Conservation (phyloP, 2,797 vertebrate species). For the Astyanax mexicanus region DNA sequence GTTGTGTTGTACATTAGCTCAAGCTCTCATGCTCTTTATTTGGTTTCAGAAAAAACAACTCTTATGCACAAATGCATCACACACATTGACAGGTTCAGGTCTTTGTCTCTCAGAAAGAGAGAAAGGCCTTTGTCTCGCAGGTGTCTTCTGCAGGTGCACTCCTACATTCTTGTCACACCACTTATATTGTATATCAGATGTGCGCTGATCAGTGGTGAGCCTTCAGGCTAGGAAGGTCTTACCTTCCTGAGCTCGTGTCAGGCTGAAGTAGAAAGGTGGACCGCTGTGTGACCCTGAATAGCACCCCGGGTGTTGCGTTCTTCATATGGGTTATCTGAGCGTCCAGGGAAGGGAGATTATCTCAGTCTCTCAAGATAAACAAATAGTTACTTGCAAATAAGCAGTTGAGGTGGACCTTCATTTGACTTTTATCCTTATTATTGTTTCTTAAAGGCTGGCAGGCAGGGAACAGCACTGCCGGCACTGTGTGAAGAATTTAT, state of each 20-base stretch:
- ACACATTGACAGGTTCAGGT: too few relatives aligned
- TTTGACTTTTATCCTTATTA: background rate
- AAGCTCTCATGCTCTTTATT: too few relatives aligned
- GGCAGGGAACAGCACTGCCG: background rate
- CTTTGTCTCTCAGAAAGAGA: too few relatives aligned
- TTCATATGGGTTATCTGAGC: conserved; percentile 18
- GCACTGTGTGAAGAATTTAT: too few relatives aligned
- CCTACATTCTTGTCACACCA: too few relatives aligned
- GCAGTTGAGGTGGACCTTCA: conserved; percentile 5
- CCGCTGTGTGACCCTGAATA: background rate
- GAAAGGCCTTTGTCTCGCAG: too few relatives aligned
- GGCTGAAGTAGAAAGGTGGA: conserved; percentile 22
- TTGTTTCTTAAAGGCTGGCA: conserved; percentile 2
- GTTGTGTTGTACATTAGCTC: too few relatives aligned
- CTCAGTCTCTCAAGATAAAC: conserved; percentile 13
- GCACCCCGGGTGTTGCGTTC: background rate
- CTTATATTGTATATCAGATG: conserved; percentile 29
- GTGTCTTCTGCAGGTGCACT: too few relatives aligned
- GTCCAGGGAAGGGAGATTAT: conserved; percentile 4
- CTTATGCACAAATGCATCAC: too few relatives aligned
- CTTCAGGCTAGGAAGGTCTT: conserved; percentile 21
- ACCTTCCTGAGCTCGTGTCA: conserved; percentile 48
- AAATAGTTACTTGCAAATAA: conserved; percentile 29
- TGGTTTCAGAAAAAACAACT: too few relatives aligned
- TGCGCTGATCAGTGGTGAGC: conserved; percentile 32